phyloP scores from a whole-genome alignment of 2,113 vertebrate species.

The Pitta sordida region DNA sequence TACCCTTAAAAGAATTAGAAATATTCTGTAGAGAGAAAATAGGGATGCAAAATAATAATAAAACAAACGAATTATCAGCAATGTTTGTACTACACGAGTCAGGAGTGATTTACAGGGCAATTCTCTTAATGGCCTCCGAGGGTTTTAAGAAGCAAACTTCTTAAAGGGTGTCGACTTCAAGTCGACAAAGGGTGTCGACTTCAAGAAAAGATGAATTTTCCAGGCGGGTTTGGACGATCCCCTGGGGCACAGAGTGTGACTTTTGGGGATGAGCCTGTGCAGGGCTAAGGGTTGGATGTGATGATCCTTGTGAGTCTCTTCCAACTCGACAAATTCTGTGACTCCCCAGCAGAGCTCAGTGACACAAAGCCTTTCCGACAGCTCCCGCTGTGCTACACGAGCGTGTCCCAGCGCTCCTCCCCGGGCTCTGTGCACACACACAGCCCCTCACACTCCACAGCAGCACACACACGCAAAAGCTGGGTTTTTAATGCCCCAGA shows the following conservation, averaged over 20 bases:
- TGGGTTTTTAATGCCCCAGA: neutral
- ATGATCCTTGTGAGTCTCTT: neutral
- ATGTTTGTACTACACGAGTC: neutral
- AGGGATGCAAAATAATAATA: neutral
- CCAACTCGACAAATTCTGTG: neutral
- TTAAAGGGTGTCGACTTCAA: neutral
- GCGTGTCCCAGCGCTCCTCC: neutral
- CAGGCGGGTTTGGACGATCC: neutral
- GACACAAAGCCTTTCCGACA: neutral
- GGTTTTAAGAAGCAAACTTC: neutral
- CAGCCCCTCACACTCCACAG: neutral
- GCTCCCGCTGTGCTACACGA: neutral
- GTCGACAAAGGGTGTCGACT: neutral
- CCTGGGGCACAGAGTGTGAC: neutral
- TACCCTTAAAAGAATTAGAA: neutral
- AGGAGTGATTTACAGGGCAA: neutral
- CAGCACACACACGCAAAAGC: neutral
- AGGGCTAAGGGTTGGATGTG: neutral
- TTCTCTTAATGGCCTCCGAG: neutral
- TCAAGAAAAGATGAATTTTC: neutral
- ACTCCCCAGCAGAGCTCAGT: neutral
- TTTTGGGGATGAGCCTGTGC: neutral
- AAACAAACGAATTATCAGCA: neutral
- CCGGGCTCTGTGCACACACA: rapidly evolving
- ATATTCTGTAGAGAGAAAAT: neutral